Base-by-base conservation (phyloP, 2,113 vertebrate species). In the Mystacornis crossleyi region DNA sequence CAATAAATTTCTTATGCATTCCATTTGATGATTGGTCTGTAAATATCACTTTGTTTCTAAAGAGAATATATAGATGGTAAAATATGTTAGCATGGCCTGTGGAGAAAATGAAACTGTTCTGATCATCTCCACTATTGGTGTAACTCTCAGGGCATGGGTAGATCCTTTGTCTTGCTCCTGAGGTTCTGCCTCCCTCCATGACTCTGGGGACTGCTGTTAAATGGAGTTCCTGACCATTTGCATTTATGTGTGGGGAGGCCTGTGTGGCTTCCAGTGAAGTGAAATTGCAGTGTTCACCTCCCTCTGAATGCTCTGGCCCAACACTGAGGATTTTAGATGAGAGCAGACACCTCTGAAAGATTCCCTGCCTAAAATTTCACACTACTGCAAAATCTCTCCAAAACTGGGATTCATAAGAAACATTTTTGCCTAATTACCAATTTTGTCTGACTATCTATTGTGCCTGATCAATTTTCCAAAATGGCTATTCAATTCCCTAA, bases 201-300 rank as follows among this genome's bases (percentile, higher is more conserved):
- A 14, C 34, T 64, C 55, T 23, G 18, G 8, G 5, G 6, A 31
- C 23, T 29, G 21, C 4, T 42, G 9, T 34, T 69, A 65, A 77
- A 62, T 0, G 57, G 11, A 43, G 2, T 20, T 86, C 18, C 20
- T 1, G 1, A 8, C 4, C 3, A 4, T 19, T 69, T 67, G 12
- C 9, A 5, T 54, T 45, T 69, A 31, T 55, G 24, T 62, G 24
- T 34, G 7, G 2, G 33, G 14, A 66, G 29, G 26, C 3, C 29
- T 7, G 31, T 2, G 5, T 18, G 26, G 9, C n/a, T 85, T 57
- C 29, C 33, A 34, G 7, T 0, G 0, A 55, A 0, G 1, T 47
- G 58, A 73, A 62, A 57, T 38, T 61, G 24, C 12, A 25, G 14
- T 11, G 4, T 8, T 7, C 5, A 38, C 10, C 8, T 65, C 2